A percentile compares a stretch with the other conserved stretches of the same genome.
These are phyloP conservation scores for Saturnia japonica DNA, from an alignment of 2,888 invertebrate species.

Conservation along the genomic window DNA sequence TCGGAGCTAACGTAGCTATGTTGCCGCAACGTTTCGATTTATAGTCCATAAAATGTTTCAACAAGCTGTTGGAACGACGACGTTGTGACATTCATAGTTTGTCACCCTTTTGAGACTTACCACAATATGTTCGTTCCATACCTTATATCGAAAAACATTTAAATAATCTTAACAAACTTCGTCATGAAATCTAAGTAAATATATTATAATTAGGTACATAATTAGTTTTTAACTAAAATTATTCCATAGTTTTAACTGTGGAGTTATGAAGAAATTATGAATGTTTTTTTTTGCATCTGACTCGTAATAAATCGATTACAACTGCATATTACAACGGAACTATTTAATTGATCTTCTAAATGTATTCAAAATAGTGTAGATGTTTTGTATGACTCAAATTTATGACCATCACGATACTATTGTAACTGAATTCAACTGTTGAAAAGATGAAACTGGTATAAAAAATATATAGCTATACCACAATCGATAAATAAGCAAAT, in stretches of 20 bases:
- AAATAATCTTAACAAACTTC: not conserved
- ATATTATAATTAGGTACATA: not conserved
- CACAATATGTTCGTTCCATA: constrained; percentile 37
- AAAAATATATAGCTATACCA: not conserved
- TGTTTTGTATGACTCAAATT: not conserved
- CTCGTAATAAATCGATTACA: not conserved
- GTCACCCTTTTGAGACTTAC: constrained; percentile 44
- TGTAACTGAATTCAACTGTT: not conserved
- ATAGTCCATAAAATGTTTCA: constrained; percentile 70
- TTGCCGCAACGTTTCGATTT: constrained; percentile 53
- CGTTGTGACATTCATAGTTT: constrained; percentile 63
- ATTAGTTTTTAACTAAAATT: not conserved
- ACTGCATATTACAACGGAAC: not conserved
- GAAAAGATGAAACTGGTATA: too few relatives aligned
- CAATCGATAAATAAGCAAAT: not conserved
- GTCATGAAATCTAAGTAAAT: not conserved
- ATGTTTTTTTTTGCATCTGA: not conserved
- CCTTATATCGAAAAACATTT: not conserved
- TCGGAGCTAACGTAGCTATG: constrained; percentile 43
- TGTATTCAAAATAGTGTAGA: not conserved
- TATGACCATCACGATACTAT: not conserved
- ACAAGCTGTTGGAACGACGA: constrained; percentile 59
- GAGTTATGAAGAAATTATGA: too few relatives aligned
- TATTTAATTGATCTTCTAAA: not conserved
- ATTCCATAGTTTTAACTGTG: too few relatives aligned